Evolutionary conservation across 2,113 vertebrate species (phyloP), one percentile per base, ranked within the genome.

Genomic region (Taxidea taxus): DNA sequence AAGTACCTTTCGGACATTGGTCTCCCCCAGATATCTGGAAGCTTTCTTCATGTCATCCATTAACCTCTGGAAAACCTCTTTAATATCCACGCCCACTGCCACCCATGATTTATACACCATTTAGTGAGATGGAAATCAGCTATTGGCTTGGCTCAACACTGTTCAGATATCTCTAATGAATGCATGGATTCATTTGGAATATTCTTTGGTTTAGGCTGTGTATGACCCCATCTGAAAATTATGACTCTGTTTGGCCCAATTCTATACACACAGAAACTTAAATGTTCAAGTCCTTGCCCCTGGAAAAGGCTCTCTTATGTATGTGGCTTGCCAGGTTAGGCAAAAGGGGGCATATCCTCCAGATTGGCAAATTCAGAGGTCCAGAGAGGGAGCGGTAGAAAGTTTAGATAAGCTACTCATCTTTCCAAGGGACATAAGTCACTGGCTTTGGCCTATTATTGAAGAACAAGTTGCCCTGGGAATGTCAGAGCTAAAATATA

Each of bases 401-500:
- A 80, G 42, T 83, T 96, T 91, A 47, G 81, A 87, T 51, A 70
- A 86, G 34, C 42, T 66, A 49, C 4, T 56, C 25, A 95, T 25
- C 6, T 96, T 86, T 91, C 20, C 23, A 95, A 77, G n/a, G 25
- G 23, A 91, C 31, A 34, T 44, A 87, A 78, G 31, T 88, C 64
- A 85, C 31, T 29, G 25, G 5, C 12, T 60, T 70, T 95, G 68
- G 6, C 47, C 12, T 11, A 60, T 77, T 87, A 29, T 85, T 87
- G 77, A 93, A 95, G 54, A 89, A n/a, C 49, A 90, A n/a, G 15
- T 9, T 93, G 56, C 74, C 86, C 89, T 87, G 6, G 34, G 56
- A 77, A 85, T 88, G 84, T 96, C 74, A 96, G 87, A 74, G 29
- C 31, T 85, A 58, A 96, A 77, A 58, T 93, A 49, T 14, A 51